phyloP scores from a whole-genome alignment of 2,888 invertebrate species.

The Diarsia mendica region DNA sequence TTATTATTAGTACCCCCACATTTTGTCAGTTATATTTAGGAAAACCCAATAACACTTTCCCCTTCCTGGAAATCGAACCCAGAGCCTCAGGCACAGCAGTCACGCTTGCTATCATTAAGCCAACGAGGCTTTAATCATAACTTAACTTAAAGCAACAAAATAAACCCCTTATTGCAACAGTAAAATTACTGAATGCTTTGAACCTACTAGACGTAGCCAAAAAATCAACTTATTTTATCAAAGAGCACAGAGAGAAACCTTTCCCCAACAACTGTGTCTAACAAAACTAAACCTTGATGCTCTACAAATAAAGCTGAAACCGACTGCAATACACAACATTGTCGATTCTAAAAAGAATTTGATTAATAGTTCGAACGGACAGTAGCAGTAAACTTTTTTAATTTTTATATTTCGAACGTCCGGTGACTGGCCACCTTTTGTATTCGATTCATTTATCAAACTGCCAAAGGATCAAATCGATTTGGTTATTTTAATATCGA shows the following conservation, averaged over 20 bases:
- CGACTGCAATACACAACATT: constrained; percentile 9
- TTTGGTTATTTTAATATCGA: constrained; percentile 77
- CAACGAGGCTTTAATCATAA: too few relatives aligned
- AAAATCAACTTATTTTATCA: constrained; percentile 45
- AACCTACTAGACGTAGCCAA: constrained; percentile 4
- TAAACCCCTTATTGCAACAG: background rate
- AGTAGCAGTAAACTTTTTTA: constrained; percentile 79
- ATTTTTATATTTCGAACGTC: constrained; percentile 72
- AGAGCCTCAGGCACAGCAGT: too few relatives aligned
- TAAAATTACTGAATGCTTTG: background rate
- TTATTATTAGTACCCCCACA: too few relatives aligned
- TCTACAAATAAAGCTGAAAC: constrained; percentile 12
- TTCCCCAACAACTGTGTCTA: background rate
- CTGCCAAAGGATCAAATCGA: constrained; percentile 65
- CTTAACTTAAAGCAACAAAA: background rate
- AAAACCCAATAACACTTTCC: too few relatives aligned
- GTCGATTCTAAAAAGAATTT: constrained; percentile 77
- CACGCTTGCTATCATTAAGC: too few relatives aligned
- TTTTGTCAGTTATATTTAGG: too few relatives aligned
- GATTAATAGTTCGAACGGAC: constrained; percentile 85
- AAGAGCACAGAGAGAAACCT: constrained; percentile 39
- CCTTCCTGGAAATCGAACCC: too few relatives aligned
- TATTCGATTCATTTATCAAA: constrained; percentile 83
- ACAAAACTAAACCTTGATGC: constrained; percentile 19
- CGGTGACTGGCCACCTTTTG: constrained; percentile 75